A percentile compares a stretch with the other conserved stretches of the same genome.
phyloP scores from a whole-genome alignment of 2,113 vertebrate species.

The Podarcis cretensis region DNA sequence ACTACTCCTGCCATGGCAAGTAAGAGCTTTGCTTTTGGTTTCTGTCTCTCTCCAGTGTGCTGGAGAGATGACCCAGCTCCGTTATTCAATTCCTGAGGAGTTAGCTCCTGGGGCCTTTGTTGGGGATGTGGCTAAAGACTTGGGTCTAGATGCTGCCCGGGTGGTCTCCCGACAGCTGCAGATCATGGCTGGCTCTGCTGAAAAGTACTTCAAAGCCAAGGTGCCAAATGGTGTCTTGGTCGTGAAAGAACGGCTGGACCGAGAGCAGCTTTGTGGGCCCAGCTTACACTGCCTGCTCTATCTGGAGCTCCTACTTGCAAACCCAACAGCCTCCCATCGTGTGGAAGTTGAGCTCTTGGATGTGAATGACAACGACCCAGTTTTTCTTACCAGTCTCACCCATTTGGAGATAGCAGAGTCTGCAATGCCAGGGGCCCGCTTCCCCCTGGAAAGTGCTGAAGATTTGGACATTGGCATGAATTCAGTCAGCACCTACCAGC shows the following conservation, averaged over 20 bases:
- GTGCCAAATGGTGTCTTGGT: constrained; percentile 62
- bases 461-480: constrained; percentile 77
- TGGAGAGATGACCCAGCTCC: constrained; percentile 54
- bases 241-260: constrained; percentile 68
- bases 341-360: constrained; percentile 62
- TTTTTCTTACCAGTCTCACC: constrained; percentile 40
- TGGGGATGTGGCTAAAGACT: constrained; percentile 63
- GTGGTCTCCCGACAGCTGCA: constrained; percentile 53
- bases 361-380: constrained; percentile 60
- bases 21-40: neutral
- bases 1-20: neutral
- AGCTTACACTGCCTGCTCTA: constrained; percentile 53
- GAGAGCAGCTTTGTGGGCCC: constrained; percentile 68
- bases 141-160: constrained; percentile 50
- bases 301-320: constrained; percentile 55
- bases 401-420: constrained; percentile 68
- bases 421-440: constrained; percentile 55
- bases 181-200: constrained; percentile 52
- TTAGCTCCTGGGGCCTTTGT: constrained; percentile 45
- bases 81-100: constrained; percentile 66
- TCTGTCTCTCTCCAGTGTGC: neutral
- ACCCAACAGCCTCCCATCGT: constrained; percentile 44
- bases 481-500: constrained; percentile 70
- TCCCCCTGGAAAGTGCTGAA: constrained; percentile 74
- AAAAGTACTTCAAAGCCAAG: constrained; percentile 61